Conservation (phyloP, 2,888 invertebrate species). For the Hanleya hanleyi region DNA sequence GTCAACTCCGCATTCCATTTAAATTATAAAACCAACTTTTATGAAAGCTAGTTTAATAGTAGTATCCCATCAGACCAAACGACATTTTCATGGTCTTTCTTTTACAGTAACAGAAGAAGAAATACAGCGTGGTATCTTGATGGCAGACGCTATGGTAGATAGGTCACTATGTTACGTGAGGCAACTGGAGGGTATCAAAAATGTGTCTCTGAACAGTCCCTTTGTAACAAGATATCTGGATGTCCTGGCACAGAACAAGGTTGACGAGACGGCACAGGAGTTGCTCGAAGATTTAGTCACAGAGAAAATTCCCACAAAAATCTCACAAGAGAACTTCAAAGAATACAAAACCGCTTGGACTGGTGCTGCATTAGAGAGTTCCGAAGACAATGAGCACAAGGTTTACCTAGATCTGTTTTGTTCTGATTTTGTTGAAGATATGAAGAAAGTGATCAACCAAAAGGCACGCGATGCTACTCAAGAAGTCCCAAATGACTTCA, state of each 20-base stretch:
- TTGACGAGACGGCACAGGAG: slow-evolving; percentile 44
- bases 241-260: slow-evolving; percentile 30
- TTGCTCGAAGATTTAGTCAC: slow-evolving; percentile 39
- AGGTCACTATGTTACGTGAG: not conserved
- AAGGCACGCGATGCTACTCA: slow-evolving; percentile 37
- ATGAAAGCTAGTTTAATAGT: too few species aligned
- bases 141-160: not conserved
- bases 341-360: slow-evolving; percentile 44
- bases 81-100: not conserved
- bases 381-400: slow-evolving; percentile 42
- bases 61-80: too few species aligned
- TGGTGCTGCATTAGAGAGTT: slow-evolving; percentile 50
- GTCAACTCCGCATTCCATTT: too few species aligned
- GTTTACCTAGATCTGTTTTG: slow-evolving; percentile 57
- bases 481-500: slow-evolving; percentile 47
- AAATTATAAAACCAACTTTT: too few species aligned
- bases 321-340: slow-evolving; percentile 27
- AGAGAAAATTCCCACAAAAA: slow-evolving; percentile 34
- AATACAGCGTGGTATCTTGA: slow-evolving; percentile 20
- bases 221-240: not conserved
- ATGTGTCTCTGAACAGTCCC: not conserved
- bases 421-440: slow-evolving; percentile 45
- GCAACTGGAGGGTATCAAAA: not conserved
- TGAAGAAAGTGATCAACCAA: slow-evolving; percentile 44
- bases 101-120: slow-evolving; percentile 29